phyloP scores from a whole-genome alignment of 2,113 vertebrate genomes.

The Brevimyrus niger region DNA sequence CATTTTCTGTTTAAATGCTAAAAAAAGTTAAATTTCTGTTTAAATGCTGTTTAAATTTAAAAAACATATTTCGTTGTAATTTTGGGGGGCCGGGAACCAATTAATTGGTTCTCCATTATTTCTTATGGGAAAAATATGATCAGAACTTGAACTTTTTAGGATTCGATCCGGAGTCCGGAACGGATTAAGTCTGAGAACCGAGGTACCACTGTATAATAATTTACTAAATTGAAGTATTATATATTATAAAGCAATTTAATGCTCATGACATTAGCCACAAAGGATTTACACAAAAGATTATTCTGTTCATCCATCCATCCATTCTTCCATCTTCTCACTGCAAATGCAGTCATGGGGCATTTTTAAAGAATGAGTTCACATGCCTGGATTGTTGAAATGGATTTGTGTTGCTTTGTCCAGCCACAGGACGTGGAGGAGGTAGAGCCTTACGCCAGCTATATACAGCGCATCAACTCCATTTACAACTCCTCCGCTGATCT shows the following conservation, averaged over 20 bases:
- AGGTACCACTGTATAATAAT: too few relatives aligned
- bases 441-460: constrained; percentile 61
- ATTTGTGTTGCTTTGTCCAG: constrained; percentile 30
- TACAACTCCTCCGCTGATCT: constrained; percentile 58
- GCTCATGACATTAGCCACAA: neutral
- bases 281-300: neutral
- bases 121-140: too few relatives aligned
- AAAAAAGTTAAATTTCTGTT: too few relatives aligned
- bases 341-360: neutral
- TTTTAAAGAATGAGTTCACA: neutral
- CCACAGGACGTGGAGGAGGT: constrained; percentile 56
- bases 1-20: too few relatives aligned
- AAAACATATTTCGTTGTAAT: too few relatives aligned
- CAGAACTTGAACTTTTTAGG: too few relatives aligned
- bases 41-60: too few relatives aligned
- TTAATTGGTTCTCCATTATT: too few relatives aligned
- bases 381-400: neutral
- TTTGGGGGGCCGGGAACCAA: too few relatives aligned
- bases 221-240: neutral
- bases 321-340: neutral
- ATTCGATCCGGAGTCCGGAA: too few relatives aligned
- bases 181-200: too few relatives aligned
- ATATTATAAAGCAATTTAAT: neutral
- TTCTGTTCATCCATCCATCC: neutral
- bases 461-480: constrained; percentile 66